Conservation (phyloP, 2,888 invertebrate species). For the Xanthorhoe designata region DNA sequence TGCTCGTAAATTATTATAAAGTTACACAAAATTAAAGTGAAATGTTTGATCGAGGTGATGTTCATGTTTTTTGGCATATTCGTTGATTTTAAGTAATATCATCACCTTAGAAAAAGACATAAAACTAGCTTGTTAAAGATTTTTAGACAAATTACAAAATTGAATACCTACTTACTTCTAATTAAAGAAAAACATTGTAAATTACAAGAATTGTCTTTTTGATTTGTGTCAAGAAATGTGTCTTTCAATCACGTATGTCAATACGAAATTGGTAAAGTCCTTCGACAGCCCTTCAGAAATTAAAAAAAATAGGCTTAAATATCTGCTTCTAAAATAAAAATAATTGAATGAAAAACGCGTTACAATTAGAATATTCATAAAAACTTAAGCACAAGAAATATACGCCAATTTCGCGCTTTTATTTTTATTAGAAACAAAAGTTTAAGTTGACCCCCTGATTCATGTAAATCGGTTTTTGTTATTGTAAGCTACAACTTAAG, state of each 20-base stretch:
- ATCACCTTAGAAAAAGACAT: background rate
- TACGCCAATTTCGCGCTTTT: background rate
- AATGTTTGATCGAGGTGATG: conserved; percentile 37
- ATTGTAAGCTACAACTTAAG: conserved; percentile 2
- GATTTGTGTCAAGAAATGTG: no score
- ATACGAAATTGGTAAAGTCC: no score
- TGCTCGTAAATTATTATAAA: conserved; percentile 44
- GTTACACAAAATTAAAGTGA: conserved; percentile 40
- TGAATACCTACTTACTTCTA: no score
- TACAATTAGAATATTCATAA: background rate
- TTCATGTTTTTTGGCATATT: conserved; percentile 33
- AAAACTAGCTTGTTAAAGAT: no score
- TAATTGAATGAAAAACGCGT: background rate
- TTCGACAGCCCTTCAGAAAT: no score
- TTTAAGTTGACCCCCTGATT: conserved; percentile 1
- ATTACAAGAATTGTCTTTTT: no score
- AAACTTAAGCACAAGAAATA: background rate
- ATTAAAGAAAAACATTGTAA: no score
- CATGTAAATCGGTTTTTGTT: conserved; percentile 9
- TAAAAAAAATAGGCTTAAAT: no score
- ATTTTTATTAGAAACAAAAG: conserved; percentile 3
- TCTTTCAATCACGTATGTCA: no score
- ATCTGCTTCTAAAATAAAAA: no score
- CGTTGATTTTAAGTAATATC: conserved; percentile 12
- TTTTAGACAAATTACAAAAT: no score